Evolutionary conservation across 2,113 vertebrate genomes (phyloP).

Genomic region (Rhinogobius similis): DNA sequence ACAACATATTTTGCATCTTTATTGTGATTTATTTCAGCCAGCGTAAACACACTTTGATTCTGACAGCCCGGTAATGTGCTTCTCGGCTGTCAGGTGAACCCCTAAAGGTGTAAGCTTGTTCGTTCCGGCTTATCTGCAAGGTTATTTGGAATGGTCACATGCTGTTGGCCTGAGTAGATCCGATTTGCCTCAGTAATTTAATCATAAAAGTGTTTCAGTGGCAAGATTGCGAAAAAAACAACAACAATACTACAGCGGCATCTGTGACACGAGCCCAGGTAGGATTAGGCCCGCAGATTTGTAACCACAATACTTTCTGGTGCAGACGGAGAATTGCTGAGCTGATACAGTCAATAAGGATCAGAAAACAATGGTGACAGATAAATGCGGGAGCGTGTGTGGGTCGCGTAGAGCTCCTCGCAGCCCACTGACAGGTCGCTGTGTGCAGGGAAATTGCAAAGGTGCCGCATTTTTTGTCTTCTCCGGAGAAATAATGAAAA

Average conservation of each 20-base stretch:
- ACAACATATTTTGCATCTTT: neutral
- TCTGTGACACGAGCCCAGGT: slow-evolving; percentile 31
- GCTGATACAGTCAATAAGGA: slow-evolving; percentile 34
- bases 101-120: neutral
- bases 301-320: slow-evolving; percentile 25
- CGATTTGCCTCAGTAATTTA: slow-evolving; percentile 48
- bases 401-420: slow-evolving; percentile 9
- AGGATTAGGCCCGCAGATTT: slow-evolving; percentile 39
- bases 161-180: neutral
- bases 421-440: slow-evolving; percentile 33
- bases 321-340: slow-evolving; percentile 13
- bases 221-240: slow-evolving; percentile 20
- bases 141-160: slow-evolving; percentile 3
- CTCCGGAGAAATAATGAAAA: slow-evolving; percentile 48
- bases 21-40: neutral
- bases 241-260: slow-evolving; percentile 16
- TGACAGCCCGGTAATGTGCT: slow-evolving; percentile 20
- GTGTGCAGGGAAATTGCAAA: slow-evolving; percentile 24
- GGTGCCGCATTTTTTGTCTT: slow-evolving; percentile 40
- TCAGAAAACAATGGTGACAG: slow-evolving; percentile 17
- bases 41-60: slow-evolving; percentile 8
- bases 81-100: slow-evolving; percentile 1
- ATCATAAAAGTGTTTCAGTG: slow-evolving; percentile 38
- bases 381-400: slow-evolving; percentile 19
- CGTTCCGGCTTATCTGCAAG: neutral